Evolutionary conservation across 23 tunicate genomes (phyloP), one percentile per base, ranked within the genome.

Genomic region (Aplidium turbinatum): DNA sequence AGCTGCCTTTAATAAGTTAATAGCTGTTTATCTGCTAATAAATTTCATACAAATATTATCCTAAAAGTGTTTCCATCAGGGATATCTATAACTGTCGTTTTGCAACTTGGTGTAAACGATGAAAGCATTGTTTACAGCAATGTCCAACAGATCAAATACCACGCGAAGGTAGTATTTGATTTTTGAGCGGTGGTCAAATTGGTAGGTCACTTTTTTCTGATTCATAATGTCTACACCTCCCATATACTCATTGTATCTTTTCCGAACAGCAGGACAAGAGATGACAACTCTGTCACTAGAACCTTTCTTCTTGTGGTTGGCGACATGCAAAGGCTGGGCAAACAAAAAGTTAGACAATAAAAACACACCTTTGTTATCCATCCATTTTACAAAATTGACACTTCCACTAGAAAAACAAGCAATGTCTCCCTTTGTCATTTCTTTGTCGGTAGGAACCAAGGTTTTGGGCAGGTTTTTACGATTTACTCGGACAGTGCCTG

Each of bases 281-380:
- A 54, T 11, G 6, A 25, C 23, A 11, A 16, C 22, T 13, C 23
- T 54, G n/a, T 13, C 6, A n/a, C 61, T 54, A 16, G 61, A 54
- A 16, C 61, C 61, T 54, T 54, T 54, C 61, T 54, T 54, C 23
- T n/a, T n/a, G n/a, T n/a, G n/a, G n/a, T n/a, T n/a, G n/a, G n/a
- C n/a, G 18, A 6, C 31, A 29, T 60, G 67, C 35, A 60, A 29
- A 4, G 67, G 67, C 30, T 54, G n/a, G 5, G n/a, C 36, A 20
- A 38, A 60, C n/a, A 60, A 30, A 30, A 6, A 29, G 38, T 60
- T 60, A 5, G 68, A 60, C 38, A 30, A 6, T 16, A 60, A 28
- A 27, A 6, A 20, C 7, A 60, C 68, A 6, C 36, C 68, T 60
- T 60, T 60, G 36, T 60, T 60, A 9, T 60, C 68, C 36, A 26